Evolutionary conservation across 2,888 invertebrate species (phyloP), one percentile per base, ranked within the genome.

Genomic region (Folsomia manolachei): DNA sequence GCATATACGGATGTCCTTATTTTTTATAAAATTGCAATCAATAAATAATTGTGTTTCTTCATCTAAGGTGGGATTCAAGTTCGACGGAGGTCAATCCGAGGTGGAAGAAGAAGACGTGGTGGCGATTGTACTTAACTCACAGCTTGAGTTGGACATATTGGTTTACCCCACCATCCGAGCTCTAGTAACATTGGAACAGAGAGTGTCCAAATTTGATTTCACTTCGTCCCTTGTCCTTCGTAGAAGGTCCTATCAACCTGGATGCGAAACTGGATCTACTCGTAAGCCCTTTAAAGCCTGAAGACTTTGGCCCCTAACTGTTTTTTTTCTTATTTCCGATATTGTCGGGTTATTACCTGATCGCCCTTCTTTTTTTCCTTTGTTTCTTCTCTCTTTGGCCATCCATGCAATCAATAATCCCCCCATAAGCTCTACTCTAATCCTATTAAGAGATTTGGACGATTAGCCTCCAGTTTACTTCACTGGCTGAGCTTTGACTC

Each of bases 91-190:
- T 21, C 69, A 53, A 23, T 76, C 77, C 0, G 77, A 78, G n/a
- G 76, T 74, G 63, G 81, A 80, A 21, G 79, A 79, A 66, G 77
- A 73, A 24, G 79, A 73, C 1, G 72, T 71, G 1, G 68, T 77
- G 53, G 72, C 75, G 0, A 71, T 25, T 11, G 70, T 79, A 39
- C 65, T 65, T 53, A 73, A 76, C 51, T 75, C 75, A 52, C 83
- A 85, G 61, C 84, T 88, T 68, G 86, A 88, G 83, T 73, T 89
- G 70, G 88, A 89, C 81, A 84, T 87, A 1, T 81, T 88, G 2
- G 82, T 86, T 51, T 88, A 88, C 84, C 87, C 88, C 1, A 87
- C 88, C 7, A 85, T 89, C 69, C 84, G 85, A 68, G 88, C 87
- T 27, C 84, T 85, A 51, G 82, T 87, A 21, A 87, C 87, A 82